Evolutionary conservation across 2,888 invertebrate species (phyloP), one percentile per base, ranked within the genome.

Genomic region (Cryptocheilus praepositus): DNA sequence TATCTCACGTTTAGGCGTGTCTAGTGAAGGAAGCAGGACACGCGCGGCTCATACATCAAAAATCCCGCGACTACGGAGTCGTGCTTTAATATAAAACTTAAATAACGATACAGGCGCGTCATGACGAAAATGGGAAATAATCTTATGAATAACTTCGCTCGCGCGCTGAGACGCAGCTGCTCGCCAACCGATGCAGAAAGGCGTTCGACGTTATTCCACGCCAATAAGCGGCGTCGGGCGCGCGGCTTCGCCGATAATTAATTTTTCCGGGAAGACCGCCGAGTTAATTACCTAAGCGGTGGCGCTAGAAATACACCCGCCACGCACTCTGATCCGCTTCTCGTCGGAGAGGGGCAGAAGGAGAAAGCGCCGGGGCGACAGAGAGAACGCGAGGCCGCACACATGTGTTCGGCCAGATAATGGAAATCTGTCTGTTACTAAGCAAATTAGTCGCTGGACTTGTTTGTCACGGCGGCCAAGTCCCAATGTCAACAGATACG

Each of bases 31-130:
- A 86, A 86, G 79, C 86, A 81, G 80, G 84, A 85, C 88, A 88
- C 88, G 88, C 86, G 87, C 85, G 75, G 81, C 78, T 83, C 84
- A 85, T 88, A 87, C 85, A 88, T 88, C 88, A 88, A 70, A 85
- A 85, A 79, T 73, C 80, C 73, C 73, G 78, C 68, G 73, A 77
- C 79, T 77, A 77, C 36, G 71, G 74, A 78, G 70, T 76, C 76
- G 81, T 77, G 83, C 83, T 85, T 86, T 88, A 88, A 87, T 87
- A 85, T 86, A 85, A 86, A 88, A 88, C 88, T 88, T 87, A 87
- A 88, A 88, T 87, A 87, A 88, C 88, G 88, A 88, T 88, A 88
- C 86, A 85, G 73, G 74, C 73, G 77, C 81, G 82, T 78, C 83
- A 85, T 85, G 84, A 83, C 84, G 85, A 81, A 87, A 87, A 87